phyloP scores from a whole-genome alignment of 2,113 vertebrate genomes.

The Phyllostomus discolor region DNA sequence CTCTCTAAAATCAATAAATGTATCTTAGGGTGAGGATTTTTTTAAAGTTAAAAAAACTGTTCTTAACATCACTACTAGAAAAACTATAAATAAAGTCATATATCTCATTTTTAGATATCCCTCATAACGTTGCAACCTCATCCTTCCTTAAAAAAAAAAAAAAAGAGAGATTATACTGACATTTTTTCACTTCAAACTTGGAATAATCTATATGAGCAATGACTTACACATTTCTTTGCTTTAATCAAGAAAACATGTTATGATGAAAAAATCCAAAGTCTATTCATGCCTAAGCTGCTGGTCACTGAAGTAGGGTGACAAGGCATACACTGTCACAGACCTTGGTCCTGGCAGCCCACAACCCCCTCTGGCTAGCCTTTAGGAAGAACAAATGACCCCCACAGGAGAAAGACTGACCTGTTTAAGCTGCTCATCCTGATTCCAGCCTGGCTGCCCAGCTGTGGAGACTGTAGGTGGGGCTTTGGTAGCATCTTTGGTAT shows the following conservation, averaged over 20 bases:
- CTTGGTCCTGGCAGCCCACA: neutral
- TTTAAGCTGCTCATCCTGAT: constrained; percentile 88
- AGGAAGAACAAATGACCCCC: neutral
- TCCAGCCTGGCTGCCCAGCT: constrained; percentile 84
- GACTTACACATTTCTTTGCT: neutral
- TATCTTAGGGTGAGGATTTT: no score
- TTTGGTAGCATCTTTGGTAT: constrained; percentile 82
- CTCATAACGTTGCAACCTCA: neutral
- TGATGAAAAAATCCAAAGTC: neutral
- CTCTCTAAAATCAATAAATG: no score
- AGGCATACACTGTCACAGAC: neutral
- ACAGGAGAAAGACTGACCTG: constrained; percentile 84
- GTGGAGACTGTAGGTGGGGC: constrained; percentile 75
- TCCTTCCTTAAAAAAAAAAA: neutral
- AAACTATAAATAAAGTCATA: neutral
- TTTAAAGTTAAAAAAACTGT: neutral
- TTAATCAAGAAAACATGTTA: constrained; percentile 12
- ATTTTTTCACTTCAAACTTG: neutral
- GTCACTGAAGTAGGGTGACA: neutral
- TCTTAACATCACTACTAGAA: neutral
- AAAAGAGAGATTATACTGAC: neutral
- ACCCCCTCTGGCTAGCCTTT: neutral
- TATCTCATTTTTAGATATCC: neutral
- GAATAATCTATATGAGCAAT: neutral
- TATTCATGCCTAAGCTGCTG: neutral